phyloP scores from a whole-genome alignment of 2,888 invertebrate species.

The Noctua pronuba region DNA sequence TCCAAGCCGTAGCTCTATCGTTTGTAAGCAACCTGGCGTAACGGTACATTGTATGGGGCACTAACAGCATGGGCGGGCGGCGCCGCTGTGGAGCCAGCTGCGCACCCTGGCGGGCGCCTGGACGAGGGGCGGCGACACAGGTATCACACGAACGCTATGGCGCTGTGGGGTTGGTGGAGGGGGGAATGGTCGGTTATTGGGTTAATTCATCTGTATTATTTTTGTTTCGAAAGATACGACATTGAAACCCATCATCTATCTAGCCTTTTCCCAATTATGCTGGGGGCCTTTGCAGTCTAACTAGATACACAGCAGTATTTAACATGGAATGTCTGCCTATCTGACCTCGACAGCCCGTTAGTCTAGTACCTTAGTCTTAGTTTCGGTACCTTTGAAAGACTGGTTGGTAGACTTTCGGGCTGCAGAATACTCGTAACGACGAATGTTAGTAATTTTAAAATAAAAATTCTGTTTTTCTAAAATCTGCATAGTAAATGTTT shows the following conservation, averaged over 20 bases:
- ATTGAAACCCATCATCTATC: neutral
- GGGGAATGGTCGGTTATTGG: constrained; percentile 43
- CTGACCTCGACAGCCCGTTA: neutral
- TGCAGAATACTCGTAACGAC: neutral
- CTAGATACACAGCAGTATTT: neutral
- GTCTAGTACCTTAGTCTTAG: neutral
- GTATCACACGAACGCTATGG: constrained; percentile 67
- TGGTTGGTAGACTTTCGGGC: neutral
- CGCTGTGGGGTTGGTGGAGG: constrained; percentile 18
- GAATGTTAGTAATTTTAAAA: neutral
- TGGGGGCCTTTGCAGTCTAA: neutral
- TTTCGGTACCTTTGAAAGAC: neutral
- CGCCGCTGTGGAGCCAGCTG: constrained; percentile 88
- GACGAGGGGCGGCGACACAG: constrained; percentile 75
- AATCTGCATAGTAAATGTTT: neutral
- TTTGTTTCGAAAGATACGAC: neutral
- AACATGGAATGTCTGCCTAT: neutral
- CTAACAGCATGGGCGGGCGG: constrained; percentile 92
- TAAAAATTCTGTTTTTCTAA: neutral
- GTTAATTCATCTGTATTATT: neutral
- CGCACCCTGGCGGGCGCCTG: constrained; percentile 83
- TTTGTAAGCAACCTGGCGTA: constrained; percentile 65
- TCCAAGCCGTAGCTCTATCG: constrained; percentile 35
- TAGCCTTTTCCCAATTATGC: neutral
- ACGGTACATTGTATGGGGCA: constrained; percentile 81